Evolutionary conservation across 2,888 invertebrate genomes (phyloP), one percentile per base, ranked within the genome.

Genomic region (Pandemis cinnamomeana): DNA sequence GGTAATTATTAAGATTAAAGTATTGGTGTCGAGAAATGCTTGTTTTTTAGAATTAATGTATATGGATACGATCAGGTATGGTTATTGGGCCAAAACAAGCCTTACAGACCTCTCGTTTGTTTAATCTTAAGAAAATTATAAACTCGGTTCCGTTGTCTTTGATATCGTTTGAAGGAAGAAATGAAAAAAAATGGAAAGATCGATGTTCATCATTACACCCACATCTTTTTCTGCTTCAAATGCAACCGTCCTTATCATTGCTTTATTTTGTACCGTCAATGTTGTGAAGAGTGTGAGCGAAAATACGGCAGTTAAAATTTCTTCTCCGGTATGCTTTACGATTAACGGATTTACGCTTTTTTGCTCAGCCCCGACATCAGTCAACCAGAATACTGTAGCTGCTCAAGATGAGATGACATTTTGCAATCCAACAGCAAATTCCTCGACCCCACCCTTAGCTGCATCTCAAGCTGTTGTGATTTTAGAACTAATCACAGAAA

Each of bases 271-370:
- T 51, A 51, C 13, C 13, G n/a, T 51, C 51, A 13, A 51, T 51
- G 51, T n/a, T 51, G 51, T 51, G 13, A 51, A n/a, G n/a, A 51
- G 51, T n/a, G 8, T 44, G 8, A 7, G 44, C 7, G 44, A 44
- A 44, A 44, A 44, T 36, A 44, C 5, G 44, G 8, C 44, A 44
- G 44, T 8, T 8, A 8, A 44, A 44, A 44, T 6, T 44, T 44
- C 8, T 44, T 44, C 44, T 8, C 8, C 44, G 44, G 44, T 44
- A 7, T 44, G 44, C 44, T 7, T 44, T 7, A 44, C 5, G 53
- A 53, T 58, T 58, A 58, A 58, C 27, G 58, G 11, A 58, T 58
- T 58, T 10, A 58, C 58, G 58, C 58, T 58, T 58, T 55, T 58
- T 27, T 58, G 58, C 58, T 27, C 58, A 58, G 58, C 27, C n/a